Percentiles rank a stretch among this genome's conserved stretches.
Evolutionary conservation across 2,888 invertebrate genomes (phyloP).

Genomic region (Agrochola macilenta): DNA sequence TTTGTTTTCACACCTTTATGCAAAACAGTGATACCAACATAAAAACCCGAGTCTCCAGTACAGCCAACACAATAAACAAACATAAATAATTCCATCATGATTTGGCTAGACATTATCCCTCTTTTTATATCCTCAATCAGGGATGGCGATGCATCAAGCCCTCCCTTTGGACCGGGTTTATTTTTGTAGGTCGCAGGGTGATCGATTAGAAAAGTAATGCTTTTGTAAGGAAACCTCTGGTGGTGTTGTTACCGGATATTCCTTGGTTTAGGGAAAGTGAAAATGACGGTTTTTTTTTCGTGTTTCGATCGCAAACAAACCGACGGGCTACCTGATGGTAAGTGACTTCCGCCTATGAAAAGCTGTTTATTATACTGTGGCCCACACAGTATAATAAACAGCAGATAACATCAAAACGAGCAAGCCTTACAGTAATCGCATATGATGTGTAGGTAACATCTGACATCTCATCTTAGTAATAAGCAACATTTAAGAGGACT

Average conservation of each 20-base stretch:
- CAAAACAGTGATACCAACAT: conserved; percentile 21
- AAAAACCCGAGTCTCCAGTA: conserved; percentile 13
- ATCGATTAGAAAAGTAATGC: conserved; percentile 49
- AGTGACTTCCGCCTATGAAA: too few relatives aligned
- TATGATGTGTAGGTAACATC: too few relatives aligned
- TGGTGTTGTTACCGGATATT: neutral
- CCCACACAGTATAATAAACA: too few relatives aligned
- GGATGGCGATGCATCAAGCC: conserved; percentile 57
- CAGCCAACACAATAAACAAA: conserved; percentile 29
- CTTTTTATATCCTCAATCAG: conserved; percentile 53
- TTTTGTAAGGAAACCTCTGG: conserved; percentile 10
- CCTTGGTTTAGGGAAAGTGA: neutral
- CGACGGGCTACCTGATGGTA: too few relatives aligned
- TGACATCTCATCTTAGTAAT: too few relatives aligned
- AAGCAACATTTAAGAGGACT: too few relatives aligned
- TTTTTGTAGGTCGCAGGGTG: conserved; percentile 50
- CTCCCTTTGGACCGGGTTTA: conserved; percentile 35
- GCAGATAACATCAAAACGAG: too few relatives aligned
- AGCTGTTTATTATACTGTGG: too few relatives aligned
- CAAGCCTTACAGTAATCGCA: too few relatives aligned
- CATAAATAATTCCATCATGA: conserved; percentile 55
- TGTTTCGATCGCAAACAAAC: too few relatives aligned
- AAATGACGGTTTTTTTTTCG: too few relatives aligned
- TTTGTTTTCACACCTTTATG: conserved; percentile 6
- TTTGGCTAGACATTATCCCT: conserved; percentile 46